Conservation (phyloP, 1,140 invertebrate genomes). For the Drosophila neocordata region DNA sequence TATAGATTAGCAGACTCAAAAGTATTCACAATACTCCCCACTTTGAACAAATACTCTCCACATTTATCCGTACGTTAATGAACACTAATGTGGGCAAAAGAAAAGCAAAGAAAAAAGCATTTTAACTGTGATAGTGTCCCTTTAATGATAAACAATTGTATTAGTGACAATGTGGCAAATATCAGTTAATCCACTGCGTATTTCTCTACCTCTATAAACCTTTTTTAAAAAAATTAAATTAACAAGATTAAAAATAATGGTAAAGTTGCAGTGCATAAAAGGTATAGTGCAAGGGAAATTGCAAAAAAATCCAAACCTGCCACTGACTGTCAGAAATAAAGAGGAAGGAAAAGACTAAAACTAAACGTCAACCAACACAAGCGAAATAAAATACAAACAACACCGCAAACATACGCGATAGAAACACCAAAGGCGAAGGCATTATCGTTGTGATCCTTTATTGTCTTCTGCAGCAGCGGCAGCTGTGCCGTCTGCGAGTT, state of each 20-base stretch:
- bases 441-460: conserved; percentile 66
- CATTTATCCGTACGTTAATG: too few relatives aligned
- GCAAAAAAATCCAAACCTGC: conserved; percentile 23
- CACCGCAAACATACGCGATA: conserved; percentile 30
- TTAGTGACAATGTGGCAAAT: too few relatives aligned
- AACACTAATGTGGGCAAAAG: too few relatives aligned
- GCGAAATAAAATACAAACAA: conserved; percentile 27
- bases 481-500: conserved; percentile 52
- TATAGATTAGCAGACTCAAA: too few relatives aligned
- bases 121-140: too few relatives aligned
- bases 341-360: not conserved
- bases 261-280: conserved; percentile 4
- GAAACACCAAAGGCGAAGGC: conserved; percentile 38
- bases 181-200: conserved; percentile 48
- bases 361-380: conserved; percentile 28
- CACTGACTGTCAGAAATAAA: not conserved
- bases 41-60: too few relatives aligned
- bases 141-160: too few relatives aligned
- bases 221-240: conserved; percentile 49
- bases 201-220: conserved; percentile 59
- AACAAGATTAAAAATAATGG: conserved; percentile 12
- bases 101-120: too few relatives aligned
- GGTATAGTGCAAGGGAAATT: not conserved
- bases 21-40: too few relatives aligned
- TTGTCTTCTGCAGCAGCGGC: conserved; percentile 30